A percentile compares a stretch with the other conserved stretches of the same genome.
Conservation (phyloP, 2,888 invertebrate species). For the Tetanocera ferruginea region DNA sequence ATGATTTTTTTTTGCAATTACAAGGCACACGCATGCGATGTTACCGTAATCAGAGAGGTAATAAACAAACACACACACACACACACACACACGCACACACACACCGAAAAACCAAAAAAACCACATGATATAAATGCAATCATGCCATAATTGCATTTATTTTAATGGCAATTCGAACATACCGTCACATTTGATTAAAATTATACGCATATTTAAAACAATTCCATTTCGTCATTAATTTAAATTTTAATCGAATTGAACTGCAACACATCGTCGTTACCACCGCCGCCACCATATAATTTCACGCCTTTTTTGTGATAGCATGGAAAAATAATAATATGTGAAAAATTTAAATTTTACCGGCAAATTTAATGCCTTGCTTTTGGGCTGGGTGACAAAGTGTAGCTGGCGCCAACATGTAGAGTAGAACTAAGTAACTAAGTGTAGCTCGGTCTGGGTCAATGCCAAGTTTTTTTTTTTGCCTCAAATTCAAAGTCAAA, state of each 20-base stretch:
- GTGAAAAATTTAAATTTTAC: neutral
- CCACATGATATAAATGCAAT: neutral
- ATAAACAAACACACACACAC: neutral
- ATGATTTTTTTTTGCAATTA: neutral
- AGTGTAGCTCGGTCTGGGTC: neutral
- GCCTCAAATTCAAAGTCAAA: neutral
- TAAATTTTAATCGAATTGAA: conserved; percentile 11
- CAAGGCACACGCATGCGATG: neutral
- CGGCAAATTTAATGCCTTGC: neutral
- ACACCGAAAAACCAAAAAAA: too few species aligned
- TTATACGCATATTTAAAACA: neutral
- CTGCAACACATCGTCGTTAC: neutral
- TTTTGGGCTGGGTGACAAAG: neutral
- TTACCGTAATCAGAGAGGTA: neutral
- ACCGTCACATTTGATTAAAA: conserved; percentile 15
- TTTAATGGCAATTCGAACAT: neutral
- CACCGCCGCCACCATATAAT: neutral
- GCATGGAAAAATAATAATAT: neutral
- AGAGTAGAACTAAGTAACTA: neutral
- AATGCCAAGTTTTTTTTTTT: neutral
- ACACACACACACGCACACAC: too few species aligned
- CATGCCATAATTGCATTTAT: neutral
- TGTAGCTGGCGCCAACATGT: neutral
- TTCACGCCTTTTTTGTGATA: neutral
- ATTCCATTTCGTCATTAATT: conserved; percentile 17